phyloP scores from a whole-genome alignment of 1,140 invertebrate species.

The Oedothorax gibbosus region DNA sequence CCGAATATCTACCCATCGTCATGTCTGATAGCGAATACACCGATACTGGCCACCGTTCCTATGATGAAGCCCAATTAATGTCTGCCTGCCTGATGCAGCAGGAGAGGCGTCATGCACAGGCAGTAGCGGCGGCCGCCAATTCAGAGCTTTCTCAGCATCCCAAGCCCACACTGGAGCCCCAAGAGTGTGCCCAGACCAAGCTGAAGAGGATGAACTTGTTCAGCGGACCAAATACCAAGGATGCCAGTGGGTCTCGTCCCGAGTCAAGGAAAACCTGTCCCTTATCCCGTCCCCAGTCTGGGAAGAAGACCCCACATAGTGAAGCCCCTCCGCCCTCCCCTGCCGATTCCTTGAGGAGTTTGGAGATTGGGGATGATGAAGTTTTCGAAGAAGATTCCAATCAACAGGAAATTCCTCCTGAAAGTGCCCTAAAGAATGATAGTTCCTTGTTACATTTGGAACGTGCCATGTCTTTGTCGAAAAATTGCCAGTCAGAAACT shows the following conservation, averaged over 20 bases:
- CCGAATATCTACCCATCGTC: constrained; percentile 50
- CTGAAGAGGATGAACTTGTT: constrained; percentile 19
- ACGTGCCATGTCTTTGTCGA: constrained; percentile 1
- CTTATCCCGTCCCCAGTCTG: background rate
- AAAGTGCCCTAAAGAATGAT: background rate
- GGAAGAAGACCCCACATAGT: constrained; percentile 22
- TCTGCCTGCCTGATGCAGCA: constrained; percentile 16
- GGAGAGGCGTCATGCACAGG: background rate
- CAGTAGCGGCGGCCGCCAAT: background rate
- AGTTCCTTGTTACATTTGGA: constrained; percentile 3
- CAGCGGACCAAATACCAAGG: background rate
- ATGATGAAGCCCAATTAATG: constrained; percentile 47
- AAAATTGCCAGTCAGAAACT: background rate
- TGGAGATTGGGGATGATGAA: constrained; percentile 21
- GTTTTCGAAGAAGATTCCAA: constrained; percentile 7
- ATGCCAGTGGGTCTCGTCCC: too few relatives aligned
- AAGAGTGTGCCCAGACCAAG: constrained; percentile 38
- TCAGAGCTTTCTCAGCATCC: background rate
- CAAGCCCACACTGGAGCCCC: constrained; percentile 34
- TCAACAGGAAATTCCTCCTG: background rate
- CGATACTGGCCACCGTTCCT: constrained; percentile 33
- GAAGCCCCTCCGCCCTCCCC: constrained; percentile 44
- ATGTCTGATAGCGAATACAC: constrained; percentile 57
- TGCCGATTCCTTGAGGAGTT: constrained; percentile 8
- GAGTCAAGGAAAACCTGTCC: too few relatives aligned